These are phyloP conservation scores for Lepilemur ruficaudatus DNA, from an alignment of 2,797 vertebrate genomes.

Conservation along the genomic window DNA sequence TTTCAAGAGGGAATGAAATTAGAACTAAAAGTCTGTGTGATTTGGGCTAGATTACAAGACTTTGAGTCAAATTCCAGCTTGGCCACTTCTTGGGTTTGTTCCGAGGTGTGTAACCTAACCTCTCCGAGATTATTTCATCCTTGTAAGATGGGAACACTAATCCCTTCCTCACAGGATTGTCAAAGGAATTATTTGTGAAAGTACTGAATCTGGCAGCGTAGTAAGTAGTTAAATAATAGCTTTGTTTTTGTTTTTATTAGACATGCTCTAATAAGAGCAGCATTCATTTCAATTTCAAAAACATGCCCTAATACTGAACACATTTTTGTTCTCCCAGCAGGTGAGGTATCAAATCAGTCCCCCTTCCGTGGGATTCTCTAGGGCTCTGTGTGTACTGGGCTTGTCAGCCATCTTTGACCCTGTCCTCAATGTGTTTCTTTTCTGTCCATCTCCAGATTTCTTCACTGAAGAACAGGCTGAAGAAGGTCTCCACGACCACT, in stretches of 20 bases:
- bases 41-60: neutral
- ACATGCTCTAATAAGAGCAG: neutral
- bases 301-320: neutral
- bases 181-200: slow-evolving; percentile 29
- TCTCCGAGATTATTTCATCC: neutral
- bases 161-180: neutral
- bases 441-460: slow-evolving; percentile 88
- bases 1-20: slow-evolving; percentile 9
- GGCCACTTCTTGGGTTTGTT: neutral
- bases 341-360: neutral
- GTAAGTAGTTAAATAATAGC: neutral
- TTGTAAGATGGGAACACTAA: neutral
- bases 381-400: neutral
- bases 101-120: neutral
- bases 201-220: neutral
- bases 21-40: neutral
- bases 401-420: neutral
- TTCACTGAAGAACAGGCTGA: slow-evolving; percentile 93
- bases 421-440: slow-evolving; percentile 26
- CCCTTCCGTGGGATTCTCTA: neutral
- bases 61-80: neutral
- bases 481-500: slow-evolving; percentile 95
- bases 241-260: slow-evolving; percentile 36
- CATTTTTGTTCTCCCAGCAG: neutral
- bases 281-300: neutral